Conservation (phyloP, 2,888 invertebrate genomes). For the Liopterus haemorrhoidalis region DNA sequence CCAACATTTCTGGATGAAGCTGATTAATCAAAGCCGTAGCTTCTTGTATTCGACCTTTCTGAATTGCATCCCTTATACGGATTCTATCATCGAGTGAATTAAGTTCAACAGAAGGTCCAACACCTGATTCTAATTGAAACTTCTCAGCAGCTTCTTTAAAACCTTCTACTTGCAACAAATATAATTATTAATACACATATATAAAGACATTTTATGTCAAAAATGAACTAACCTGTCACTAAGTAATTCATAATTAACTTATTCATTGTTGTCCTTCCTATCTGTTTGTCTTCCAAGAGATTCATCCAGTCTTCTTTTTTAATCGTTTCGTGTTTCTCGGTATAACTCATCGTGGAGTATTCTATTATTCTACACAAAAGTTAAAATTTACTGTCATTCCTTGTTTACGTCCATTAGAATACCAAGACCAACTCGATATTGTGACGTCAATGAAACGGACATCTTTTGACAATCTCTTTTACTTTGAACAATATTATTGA, state of each 20-base stretch:
- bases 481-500: too few relatives aligned
- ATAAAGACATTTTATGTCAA: constrained; percentile 7
- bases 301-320: constrained; percentile 70
- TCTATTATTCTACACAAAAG: too few relatives aligned
- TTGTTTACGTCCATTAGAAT: too few relatives aligned
- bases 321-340: constrained; percentile 48
- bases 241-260: constrained; percentile 97
- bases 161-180: constrained; percentile 58
- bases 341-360: constrained; percentile 46
- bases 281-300: constrained; percentile 68
- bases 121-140: constrained; percentile 90
- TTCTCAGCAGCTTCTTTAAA: constrained; percentile 96
- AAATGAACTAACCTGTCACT: constrained; percentile 70
- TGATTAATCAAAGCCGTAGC: constrained; percentile 92
- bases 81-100: constrained; percentile 88
- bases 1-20: constrained; percentile 87
- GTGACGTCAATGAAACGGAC: too few relatives aligned
- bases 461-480: too few relatives aligned
- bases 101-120: constrained; percentile 69
- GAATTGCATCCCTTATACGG: constrained; percentile 88
- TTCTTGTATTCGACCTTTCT: constrained; percentile 85
- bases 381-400: too few relatives aligned
- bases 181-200: constrained; percentile 12
- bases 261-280: constrained; percentile 90
- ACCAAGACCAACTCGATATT: too few relatives aligned